Evolutionary conservation across 2,797 vertebrate species (phyloP), one percentile per base, ranked within the genome.

Genomic region (Pampus argenteus): DNA sequence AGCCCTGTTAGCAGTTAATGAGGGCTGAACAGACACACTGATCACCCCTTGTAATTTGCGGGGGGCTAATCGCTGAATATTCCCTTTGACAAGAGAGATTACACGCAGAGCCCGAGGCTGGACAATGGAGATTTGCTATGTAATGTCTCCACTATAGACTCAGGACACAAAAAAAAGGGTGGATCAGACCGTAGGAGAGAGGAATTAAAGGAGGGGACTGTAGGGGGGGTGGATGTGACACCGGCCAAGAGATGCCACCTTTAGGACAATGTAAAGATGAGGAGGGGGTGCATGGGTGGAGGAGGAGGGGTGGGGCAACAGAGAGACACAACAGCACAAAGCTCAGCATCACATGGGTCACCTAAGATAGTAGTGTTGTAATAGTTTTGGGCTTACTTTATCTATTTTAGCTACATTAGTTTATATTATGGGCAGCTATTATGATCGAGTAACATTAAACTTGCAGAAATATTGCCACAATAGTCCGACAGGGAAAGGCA

Each of bases 11-110:
- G 88, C 86, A 84, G 79, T 92, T 91, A 92, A 93, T 92, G 90
- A 91, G 89, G 88, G 67, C 84, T 89, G 88, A 89, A 92, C 81
- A 87, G 92, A 92, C 90, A 88, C 86, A 84, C 66, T 82, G 88
- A 92, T 93, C 90, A 90, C 86, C 88, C 84, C 90, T 88, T 88
- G 91, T 92, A 93, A 94, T 92, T 92, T 90, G 87, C 78, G 31
- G 69, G 85, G 86, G 88, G 91, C 86, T 94, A 93, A 95, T 93
- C 93, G 88, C 89, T 77, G 84, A 84, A 86, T 90, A 91, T 92
- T 91, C 91, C 84, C 84, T 84, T 88, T 90, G 89, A 94, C 86
- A 87, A 90, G 90, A 78, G 90, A 92, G 91, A 93, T 94, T 93
- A 94, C 91, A 92, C 50, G 71, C 82, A 76, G 84, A 84, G 83